Conservation (phyloP, 2,797 vertebrate genomes). For the Syncerus caffer region DNA sequence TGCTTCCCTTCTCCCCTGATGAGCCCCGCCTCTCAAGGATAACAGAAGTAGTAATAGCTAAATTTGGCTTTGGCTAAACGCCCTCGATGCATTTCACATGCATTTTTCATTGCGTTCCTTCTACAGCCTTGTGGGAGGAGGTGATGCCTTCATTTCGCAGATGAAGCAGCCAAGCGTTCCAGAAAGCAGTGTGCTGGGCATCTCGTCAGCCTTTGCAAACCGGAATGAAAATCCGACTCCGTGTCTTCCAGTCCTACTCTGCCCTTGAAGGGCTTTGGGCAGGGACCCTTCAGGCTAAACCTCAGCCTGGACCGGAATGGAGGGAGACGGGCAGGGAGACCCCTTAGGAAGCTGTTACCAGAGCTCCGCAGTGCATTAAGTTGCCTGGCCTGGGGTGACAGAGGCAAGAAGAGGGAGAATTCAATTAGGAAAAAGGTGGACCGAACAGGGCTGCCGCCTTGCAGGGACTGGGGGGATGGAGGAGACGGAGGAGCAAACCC, state of each 20-base stretch:
- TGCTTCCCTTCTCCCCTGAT: too few species aligned
- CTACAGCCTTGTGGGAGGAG: not conserved
- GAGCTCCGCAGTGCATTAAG: not conserved
- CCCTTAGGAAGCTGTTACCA: not conserved
- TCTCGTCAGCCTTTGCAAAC: not conserved
- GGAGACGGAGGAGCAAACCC: not conserved
- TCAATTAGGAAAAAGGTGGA: not conserved
- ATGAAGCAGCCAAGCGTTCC: not conserved
- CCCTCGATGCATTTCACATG: not conserved
- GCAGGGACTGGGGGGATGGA: not conserved
- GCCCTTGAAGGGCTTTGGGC: not conserved
- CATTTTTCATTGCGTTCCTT: not conserved
- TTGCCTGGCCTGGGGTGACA: not conserved
- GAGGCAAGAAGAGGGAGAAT: not conserved
- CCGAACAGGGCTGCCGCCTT: too few species aligned
- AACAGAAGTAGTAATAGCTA: too few species aligned
- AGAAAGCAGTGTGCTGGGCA: not conserved
- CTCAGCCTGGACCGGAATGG: not conserved
- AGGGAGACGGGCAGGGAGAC: not conserved
- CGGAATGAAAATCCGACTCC: not conserved
- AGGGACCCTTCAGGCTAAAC: not conserved
- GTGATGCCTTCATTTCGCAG: not conserved
- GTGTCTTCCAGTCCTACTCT: not conserved
- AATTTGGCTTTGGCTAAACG: too few species aligned
- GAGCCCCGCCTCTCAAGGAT: too few species aligned